Evolutionary conservation across 2,797 vertebrate genomes (phyloP).

Genomic region (Columba guinea): DNA sequence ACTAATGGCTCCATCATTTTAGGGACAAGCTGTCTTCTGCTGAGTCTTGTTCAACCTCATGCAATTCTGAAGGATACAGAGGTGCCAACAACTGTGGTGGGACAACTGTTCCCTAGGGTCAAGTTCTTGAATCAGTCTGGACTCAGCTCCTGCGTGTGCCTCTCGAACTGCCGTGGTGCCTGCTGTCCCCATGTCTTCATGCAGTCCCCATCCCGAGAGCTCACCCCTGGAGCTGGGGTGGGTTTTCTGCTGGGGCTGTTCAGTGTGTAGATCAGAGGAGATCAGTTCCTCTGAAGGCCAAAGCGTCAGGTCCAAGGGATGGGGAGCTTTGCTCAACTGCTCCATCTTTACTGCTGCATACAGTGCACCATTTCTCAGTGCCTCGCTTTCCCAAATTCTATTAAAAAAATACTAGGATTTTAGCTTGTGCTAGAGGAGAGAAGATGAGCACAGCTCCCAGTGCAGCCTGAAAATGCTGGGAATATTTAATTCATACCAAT

Average conservation of each 20-base stretch:
- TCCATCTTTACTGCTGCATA: background rate
- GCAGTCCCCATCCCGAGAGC: background rate
- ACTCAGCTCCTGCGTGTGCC: background rate
- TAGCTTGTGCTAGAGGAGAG: background rate
- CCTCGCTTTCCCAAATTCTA: slow-evolving; percentile 3
- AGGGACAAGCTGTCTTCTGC: background rate
- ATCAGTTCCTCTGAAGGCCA: background rate
- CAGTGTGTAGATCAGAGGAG: background rate
- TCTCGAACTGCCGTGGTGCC: background rate
- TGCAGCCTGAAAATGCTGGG: background rate
- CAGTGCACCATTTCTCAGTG: slow-evolving; percentile 15
- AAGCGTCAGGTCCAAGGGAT: background rate
- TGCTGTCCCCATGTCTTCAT: background rate
- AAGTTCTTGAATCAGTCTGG: background rate
- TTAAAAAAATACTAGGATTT: background rate
- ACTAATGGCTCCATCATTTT: background rate
- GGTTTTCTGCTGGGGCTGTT: background rate
- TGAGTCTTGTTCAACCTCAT: background rate
- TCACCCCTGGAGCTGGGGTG: background rate
- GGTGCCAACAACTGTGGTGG: background rate
- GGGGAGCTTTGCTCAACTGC: background rate
- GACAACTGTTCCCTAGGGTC: background rate
- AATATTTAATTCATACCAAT: background rate
- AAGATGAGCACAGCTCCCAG: background rate
- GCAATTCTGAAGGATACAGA: no score